phyloP scores from a whole-genome alignment of 1,140 invertebrate genomes.

The Apocrypta bakeri region DNA sequence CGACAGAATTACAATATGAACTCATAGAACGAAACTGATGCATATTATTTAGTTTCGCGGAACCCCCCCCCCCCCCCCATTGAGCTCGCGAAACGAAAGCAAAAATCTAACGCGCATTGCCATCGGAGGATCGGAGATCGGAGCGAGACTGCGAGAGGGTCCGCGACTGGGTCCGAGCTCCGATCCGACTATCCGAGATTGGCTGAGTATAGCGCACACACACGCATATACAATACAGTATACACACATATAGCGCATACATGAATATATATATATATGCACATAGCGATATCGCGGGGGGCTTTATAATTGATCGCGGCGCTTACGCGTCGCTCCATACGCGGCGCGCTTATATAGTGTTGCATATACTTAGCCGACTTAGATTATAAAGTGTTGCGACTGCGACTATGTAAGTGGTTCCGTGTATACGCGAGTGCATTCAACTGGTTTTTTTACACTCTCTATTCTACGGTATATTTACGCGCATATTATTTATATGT shows the following conservation, averaged over 20 bases:
- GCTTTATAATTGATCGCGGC: conserved; percentile 17
- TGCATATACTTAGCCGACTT: neutral
- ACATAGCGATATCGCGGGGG: neutral
- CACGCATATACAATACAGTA: neutral
- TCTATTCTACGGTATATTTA: no score
- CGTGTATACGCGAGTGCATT: neutral
- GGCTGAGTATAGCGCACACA: neutral
- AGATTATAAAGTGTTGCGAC: neutral
- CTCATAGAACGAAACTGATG: no score
- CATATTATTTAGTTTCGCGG: no score
- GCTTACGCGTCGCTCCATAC: neutral
- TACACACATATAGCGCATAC: neutral
- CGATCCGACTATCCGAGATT: no score
- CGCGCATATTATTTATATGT: no score
- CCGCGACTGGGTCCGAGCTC: no score
- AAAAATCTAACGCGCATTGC: neutral
- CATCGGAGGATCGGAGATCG: no score
- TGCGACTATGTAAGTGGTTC: neutral
- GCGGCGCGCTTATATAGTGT: neutral
- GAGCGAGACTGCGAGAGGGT: neutral
- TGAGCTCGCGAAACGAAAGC: neutral
- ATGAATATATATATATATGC: no score
- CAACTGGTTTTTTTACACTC: neutral
- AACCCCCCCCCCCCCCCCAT: no score
- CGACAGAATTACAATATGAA: no score